Base-by-base conservation (phyloP, 1,140 invertebrate species). In the Rhyzopertha dominica region DNA sequence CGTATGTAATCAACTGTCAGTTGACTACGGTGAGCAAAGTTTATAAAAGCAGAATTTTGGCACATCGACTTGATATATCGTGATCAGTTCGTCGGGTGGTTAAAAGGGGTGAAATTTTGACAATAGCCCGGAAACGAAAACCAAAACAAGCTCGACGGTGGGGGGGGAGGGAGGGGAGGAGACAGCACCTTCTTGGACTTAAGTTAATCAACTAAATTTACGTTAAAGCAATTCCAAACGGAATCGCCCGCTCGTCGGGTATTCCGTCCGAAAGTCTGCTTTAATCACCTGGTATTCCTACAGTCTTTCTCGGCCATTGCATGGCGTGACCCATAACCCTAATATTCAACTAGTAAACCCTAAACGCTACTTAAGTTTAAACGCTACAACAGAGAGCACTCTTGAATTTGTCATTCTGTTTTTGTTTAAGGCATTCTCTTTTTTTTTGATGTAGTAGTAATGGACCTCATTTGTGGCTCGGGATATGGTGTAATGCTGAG, bases 241-340 rank as follows among this genome's bases (percentile, higher is more conserved):
- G n/a, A n/a, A n/a, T n/a, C n/a, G n/a, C n/a, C n/a, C n/a, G n/a
- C n/a, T n/a, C n/a, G n/a, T n/a, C n/a, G n/a, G n/a, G n/a, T n/a
- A n/a, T 31, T 43, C 22, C 35, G 40, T 47, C 41, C 47, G 17
- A 25, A 39, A 12, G 9, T 23, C 26, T 36, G 29, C 38, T 51
- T 47, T 49, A 54, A 54, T 59, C 54, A 61, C 62, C 59, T 61
- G 62, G 61, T 63, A 63, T 59, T 42, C 59, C 62, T 60, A 65
- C 62, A 65, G 62, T 65, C 62, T 65, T 62, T 54, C 54, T 48
- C n/a, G 18, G 52, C 49, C 54, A 53, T 49, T 38, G 13, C 13
- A 47, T 45, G 46, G 51, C 47, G 17, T 47, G 44, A 43, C 49
- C 35, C 42, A 34, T 26, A 46, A 49, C 49, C 49, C 41, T 54